These are phyloP conservation scores for Lycia hirtaria DNA, from an alignment of 2,888 invertebrate genomes.

Conservation along the genomic window DNA sequence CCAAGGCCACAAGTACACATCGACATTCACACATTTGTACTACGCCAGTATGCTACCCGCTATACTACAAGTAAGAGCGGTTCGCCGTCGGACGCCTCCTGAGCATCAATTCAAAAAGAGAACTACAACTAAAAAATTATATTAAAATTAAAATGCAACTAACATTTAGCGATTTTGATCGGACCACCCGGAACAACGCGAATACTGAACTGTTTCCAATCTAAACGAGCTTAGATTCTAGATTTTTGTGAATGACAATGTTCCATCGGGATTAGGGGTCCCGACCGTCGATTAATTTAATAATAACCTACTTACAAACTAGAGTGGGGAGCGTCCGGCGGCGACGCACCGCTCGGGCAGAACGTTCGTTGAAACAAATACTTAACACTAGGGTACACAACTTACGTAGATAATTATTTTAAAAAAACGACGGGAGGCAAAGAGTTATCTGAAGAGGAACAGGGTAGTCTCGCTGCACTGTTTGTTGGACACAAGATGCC, in stretches of 20 bases:
- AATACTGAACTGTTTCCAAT: constrained; percentile 63
- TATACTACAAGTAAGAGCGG: constrained; percentile 55
- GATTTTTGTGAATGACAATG: constrained; percentile 52
- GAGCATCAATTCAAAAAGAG: constrained; percentile 56
- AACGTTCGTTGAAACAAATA: constrained; percentile 56
- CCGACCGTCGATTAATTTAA: constrained; percentile 50
- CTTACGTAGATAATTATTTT: constrained; percentile 50
- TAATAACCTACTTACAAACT: constrained; percentile 72
- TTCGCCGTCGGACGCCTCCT: constrained; percentile 65
- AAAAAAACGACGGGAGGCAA: constrained; percentile 44
- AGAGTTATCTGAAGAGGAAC: constrained; percentile 27
- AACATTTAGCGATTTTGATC: constrained; percentile 57
- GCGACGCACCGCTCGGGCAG: constrained; percentile 48
- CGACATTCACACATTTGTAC: constrained; percentile 78
- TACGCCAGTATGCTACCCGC: constrained; percentile 81
- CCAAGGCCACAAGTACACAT: constrained; percentile 47
- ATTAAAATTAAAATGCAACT: constrained; percentile 65
- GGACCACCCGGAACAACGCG: constrained; percentile 54
- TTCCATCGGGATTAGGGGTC: constrained; percentile 37
- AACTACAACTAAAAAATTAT: constrained; percentile 58
- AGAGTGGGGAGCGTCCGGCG: constrained; percentile 63
- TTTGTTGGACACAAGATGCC: constrained; percentile 79
- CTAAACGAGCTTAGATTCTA: constrained; percentile 52
- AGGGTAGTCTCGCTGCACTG: constrained; percentile 74
- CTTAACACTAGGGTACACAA: constrained; percentile 64